Base-by-base conservation (phyloP, 2,888 invertebrate genomes). In the Allophyes oxyacanthae region DNA sequence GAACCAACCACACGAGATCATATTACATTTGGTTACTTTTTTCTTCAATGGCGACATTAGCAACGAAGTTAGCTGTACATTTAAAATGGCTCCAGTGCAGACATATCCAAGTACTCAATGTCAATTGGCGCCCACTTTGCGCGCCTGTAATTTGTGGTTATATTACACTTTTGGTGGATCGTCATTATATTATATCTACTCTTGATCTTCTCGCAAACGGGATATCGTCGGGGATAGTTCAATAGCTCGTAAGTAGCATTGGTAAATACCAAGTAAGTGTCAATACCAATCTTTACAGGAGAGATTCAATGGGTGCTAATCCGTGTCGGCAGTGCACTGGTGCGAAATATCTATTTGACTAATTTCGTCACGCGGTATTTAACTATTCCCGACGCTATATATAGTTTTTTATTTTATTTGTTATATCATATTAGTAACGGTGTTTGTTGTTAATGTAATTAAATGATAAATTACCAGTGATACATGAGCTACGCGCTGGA, bases 391-490 rank as follows among this genome's bases (percentile, higher is more conserved):
- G n/a, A n/a, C n/a, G n/a, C n/a, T n/a, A n/a, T n/a, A n/a, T 43
- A 62, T 26, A 43, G 33, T 33, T 10, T 41, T 45, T 28, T 45
- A 28, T 6, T 53, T 40, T 56, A 58, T 37, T 51, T 46, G 50
- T 50, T 48, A 53, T 43, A 48, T 54, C 54, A 64, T 49, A 69
- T 37, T 48, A 55, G 49, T 64, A 55, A 66, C 63, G 52, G 62
- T 43, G 45, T 54, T 55, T 55, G 48, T 58, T 43, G 32, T 38
- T 37, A 57, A 52, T 60, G 37, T 56, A 65, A 65, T 69, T 57
- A 42, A 58, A 69, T 63, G 63, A 52, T 65, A 64, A 67, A 55
- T 55, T 48, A 51, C 38, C 14, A 13, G 4, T 20, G 8, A 45
- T 48, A 33, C 15, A 13, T 28, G 7, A 36, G 30, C 25, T 54